Conservation (phyloP, 2,797 vertebrate species). For the Calcarius lapponicus region DNA sequence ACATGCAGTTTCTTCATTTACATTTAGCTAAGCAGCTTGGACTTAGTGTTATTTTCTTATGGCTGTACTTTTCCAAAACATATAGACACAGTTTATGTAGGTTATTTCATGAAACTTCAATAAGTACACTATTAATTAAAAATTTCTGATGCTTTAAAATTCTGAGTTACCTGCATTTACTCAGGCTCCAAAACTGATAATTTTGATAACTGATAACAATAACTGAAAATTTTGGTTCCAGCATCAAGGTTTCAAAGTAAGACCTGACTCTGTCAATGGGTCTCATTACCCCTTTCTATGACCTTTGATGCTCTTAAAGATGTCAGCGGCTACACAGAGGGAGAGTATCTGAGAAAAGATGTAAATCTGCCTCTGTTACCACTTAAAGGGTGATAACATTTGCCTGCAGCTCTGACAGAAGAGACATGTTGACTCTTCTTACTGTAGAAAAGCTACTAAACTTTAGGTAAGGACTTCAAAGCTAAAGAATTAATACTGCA, state of each 20-base stretch:
- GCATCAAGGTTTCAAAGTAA: neutral
- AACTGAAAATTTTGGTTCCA: neutral
- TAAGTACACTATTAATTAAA: neutral
- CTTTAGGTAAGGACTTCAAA: neutral
- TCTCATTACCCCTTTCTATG: neutral
- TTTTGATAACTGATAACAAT: neutral
- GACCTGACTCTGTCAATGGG: neutral
- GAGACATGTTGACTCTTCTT: neutral
- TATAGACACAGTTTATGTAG: neutral
- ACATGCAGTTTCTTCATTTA: neutral
- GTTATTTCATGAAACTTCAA: neutral
- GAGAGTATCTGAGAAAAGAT: neutral
- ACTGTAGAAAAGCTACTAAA: neutral
- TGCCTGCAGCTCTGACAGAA: neutral
- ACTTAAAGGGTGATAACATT: neutral
- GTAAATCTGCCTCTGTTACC: neutral
- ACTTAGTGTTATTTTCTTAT: neutral
- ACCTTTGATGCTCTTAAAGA: neutral
- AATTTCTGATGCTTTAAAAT: neutral
- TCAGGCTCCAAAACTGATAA: neutral
- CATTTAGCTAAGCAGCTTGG: neutral
- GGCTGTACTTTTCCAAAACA: neutral
- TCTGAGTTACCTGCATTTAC: neutral
- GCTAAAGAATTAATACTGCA: neutral
- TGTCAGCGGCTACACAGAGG: neutral